A percentile compares a stretch with the other conserved stretches of the same genome.
Evolutionary conservation across 1,140 invertebrate genomes (phyloP).

Genomic region (Magallana angulata): DNA sequence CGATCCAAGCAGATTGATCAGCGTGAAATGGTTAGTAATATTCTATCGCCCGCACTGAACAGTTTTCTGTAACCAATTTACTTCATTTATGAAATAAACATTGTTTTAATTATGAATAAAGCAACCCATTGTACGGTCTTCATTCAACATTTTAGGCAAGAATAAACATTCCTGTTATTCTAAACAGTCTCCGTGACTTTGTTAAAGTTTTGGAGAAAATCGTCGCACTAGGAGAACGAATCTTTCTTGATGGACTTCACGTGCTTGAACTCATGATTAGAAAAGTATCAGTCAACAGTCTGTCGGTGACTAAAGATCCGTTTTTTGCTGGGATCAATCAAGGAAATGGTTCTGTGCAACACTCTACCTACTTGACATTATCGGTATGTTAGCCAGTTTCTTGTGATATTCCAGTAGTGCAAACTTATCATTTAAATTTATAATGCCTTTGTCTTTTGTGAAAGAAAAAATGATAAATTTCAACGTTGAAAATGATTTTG

Average conservation of each 20-base stretch:
- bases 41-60: background rate
- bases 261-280: background rate
- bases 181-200: background rate
- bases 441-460: no score
- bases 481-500: no score
- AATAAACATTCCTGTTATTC: background rate
- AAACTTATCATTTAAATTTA: no score
- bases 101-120: background rate
- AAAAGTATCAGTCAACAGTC: background rate
- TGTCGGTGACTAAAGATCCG: background rate
- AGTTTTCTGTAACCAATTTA: no score
- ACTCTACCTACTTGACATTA: background rate
- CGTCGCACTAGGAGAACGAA: background rate
- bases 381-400: background rate
- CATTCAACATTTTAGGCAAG: background rate
- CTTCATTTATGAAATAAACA: no score
- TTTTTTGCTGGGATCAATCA: background rate
- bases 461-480: no score
- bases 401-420: no score
- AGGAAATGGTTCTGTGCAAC: background rate
- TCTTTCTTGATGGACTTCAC: background rate
- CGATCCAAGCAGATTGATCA: background rate
- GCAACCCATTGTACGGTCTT: background rate
- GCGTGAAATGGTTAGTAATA: background rate
- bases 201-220: background rate